Base-by-base conservation (phyloP, 2,113 vertebrate species). In the Carlito syrichta region DNA sequence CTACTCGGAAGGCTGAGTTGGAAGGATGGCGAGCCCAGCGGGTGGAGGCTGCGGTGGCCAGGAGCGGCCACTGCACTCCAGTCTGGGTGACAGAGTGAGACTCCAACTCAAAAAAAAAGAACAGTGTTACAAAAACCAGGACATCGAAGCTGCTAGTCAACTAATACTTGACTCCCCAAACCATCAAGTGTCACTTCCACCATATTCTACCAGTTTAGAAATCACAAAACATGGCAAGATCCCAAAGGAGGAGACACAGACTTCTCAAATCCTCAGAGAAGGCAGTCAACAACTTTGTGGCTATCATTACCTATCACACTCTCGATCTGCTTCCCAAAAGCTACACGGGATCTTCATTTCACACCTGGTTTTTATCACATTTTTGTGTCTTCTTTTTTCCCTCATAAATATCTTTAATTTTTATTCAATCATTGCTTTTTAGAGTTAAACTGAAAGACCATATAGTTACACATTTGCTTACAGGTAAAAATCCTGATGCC, bases 281-380 rank as follows among this genome's bases (percentile, higher is more conserved):
- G 40, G 23, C 14, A 19, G 52, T 7, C n/a, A 68, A 9, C 1
- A 45, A 32, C 8, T 27, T 5, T 27, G 45, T 30, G 63, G 32
- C 38, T 2, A 35, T 58, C 1, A 7, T 35, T 25, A 27, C 1
- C 16, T 17, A 0, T 20, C 48, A 8, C 8, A 30, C 4, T 4
- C 10, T 3, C 32, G 27, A 38, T 20, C 14, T 25, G 12, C 17
- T 48, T 40, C 35, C 60, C 12, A 30, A 20, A 5, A 12, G 14
- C 10, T 2, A 10, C 14, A 1, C 6, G 40, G 4, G 1, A 9
- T 22, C 40, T 20, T 30, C 40, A 19, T 82, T 56, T 30, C 22
- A 86, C 10, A 27, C 4, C 63, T 82, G 54, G 4, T 16, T 63
- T 40, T 27, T 27, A 38, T n/a, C 20, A n/a, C 38, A 32, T 50